Percentiles rank a stretch among this genome's conserved stretches.
These are phyloP conservation scores for Cryptus armator DNA, from an alignment of 2,888 invertebrate species.

Conservation along the genomic window DNA sequence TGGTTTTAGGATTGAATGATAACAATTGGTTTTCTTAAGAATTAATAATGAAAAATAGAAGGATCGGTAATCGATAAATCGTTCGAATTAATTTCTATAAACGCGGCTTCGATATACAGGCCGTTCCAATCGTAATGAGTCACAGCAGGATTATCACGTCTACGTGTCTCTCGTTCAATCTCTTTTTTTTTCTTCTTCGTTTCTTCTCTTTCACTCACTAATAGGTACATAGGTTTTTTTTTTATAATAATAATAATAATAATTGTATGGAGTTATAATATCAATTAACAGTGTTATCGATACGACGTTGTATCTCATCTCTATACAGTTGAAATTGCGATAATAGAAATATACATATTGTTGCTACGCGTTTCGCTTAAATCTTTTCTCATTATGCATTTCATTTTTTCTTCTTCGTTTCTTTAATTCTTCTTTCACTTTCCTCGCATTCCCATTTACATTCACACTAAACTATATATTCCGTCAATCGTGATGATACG, in stretches of 20 bases:
- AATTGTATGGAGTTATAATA: conserved; percentile 64
- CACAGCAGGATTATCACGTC: conserved; percentile 70
- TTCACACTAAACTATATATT: conserved; percentile 18
- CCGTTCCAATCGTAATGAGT: conserved; percentile 64
- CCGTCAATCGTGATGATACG: neutral
- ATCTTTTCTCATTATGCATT: neutral
- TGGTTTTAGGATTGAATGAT: conserved; percentile 44
- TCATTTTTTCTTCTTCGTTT: neutral
- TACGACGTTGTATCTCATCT: conserved; percentile 53
- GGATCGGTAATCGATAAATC: conserved; percentile 60
- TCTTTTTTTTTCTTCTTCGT: conserved; percentile 22
- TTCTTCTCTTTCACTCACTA: conserved; percentile 47
- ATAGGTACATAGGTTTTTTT: conserved; percentile 49
- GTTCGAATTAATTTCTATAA: conserved; percentile 58
- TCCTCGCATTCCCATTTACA: neutral
- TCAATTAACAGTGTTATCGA: conserved; percentile 63
- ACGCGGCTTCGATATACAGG: conserved; percentile 51
- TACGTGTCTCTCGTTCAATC: conserved; percentile 48
- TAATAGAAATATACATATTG: conserved; percentile 58
- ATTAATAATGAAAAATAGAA: conserved; percentile 66
- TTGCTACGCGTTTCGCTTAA: conserved; percentile 38
- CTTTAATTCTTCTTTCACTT: neutral
- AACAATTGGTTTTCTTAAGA: conserved; percentile 52
- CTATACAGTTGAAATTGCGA: conserved; percentile 60
- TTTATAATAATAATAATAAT: conserved; percentile 45